A percentile compares a stretch with the other conserved stretches of the same genome.
These are phyloP conservation scores for Stigmatopora nigra DNA, from an alignment of 2,113 vertebrate species.

Conservation along the genomic window DNA sequence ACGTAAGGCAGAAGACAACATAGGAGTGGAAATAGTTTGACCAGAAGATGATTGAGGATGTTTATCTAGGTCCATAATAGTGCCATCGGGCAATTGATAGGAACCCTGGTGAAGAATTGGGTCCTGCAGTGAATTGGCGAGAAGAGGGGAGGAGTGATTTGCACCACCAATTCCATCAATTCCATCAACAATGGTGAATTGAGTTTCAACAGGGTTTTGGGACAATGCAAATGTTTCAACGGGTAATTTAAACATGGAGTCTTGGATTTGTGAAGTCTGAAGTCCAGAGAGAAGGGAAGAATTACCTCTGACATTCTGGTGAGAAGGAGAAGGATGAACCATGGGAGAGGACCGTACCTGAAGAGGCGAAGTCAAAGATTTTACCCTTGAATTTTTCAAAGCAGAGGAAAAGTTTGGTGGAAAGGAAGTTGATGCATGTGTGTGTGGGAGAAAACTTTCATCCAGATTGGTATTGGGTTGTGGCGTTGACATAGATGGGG, in stretches of 20 bases:
- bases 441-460: conserved; percentile 44
- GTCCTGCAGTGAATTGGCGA: conserved; percentile 62
- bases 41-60: conserved; percentile 26
- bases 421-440: conserved; percentile 21
- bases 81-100: conserved; percentile 64
- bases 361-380: conserved; percentile 56
- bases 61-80: conserved; percentile 58
- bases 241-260: conserved; percentile 56
- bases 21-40: conserved; percentile 33
- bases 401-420: conserved; percentile 60
- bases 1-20: conserved; percentile 53
- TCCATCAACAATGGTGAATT: conserved; percentile 13
- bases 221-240: conserved; percentile 51
- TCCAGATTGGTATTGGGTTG: conserved; percentile 57
- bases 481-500: conserved; percentile 58
- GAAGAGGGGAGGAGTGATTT: conserved; percentile 38
- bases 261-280: conserved; percentile 49
- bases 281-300: conserved; percentile 47
- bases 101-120: conserved; percentile 55
- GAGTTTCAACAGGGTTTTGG: conserved; percentile 18
- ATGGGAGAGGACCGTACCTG: conserved; percentile 41
- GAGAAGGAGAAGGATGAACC: conserved; percentile 16
- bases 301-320: conserved; percentile 16
- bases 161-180: conserved; percentile 15
- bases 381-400: conserved; percentile 59